A percentile compares a stretch with the other conserved stretches of the same genome.
phyloP scores from a whole-genome alignment of 2,797 vertebrate genomes.

The Sarcoramphus papa region DNA sequence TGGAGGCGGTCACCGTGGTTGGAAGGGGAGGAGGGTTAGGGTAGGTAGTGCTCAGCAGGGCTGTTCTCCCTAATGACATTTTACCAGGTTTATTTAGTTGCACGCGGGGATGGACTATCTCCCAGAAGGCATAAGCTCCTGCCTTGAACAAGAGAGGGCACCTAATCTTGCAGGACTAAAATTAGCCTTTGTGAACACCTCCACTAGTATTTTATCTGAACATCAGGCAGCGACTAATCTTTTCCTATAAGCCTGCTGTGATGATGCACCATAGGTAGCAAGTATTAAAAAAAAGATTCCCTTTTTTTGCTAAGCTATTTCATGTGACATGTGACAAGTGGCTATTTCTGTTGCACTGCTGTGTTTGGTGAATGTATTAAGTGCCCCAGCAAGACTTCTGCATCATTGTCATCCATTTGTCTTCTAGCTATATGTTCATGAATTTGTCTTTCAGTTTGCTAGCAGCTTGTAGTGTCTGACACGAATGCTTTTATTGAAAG shows the following conservation, averaged over 20 bases:
- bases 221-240: background rate
- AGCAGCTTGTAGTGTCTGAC: background rate
- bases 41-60: background rate
- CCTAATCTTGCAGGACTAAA: background rate
- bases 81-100: background rate
- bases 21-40: background rate
- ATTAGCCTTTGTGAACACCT: background rate
- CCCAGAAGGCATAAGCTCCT: background rate
- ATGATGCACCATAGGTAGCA: background rate
- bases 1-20: background rate
- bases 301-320: background rate
- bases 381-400: background rate
- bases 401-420: background rate
- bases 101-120: background rate
- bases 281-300: background rate
- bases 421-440: background rate
- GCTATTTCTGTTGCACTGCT: background rate
- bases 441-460: conserved; percentile 31
- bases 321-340: background rate
- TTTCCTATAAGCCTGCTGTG: background rate
- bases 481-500: background rate
- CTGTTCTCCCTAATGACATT: background rate
- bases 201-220: background rate
- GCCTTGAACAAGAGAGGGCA: background rate
- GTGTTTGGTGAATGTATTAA: background rate